Conservation (phyloP, 2,797 vertebrate genomes). For the Dallia pectoralis region DNA sequence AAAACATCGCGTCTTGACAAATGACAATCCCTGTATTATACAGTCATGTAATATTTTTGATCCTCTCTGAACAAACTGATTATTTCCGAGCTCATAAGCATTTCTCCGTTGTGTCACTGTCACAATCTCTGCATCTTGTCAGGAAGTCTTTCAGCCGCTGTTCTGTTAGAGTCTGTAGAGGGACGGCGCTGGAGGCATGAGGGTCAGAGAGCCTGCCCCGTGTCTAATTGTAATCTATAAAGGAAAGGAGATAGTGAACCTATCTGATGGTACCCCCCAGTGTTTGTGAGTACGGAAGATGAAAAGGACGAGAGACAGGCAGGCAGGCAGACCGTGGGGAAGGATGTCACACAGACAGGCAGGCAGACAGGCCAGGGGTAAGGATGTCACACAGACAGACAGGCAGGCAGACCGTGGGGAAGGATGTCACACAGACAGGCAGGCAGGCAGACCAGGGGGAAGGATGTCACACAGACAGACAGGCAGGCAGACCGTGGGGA, state of each 20-base stretch:
- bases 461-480: too few relatives aligned
- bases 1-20: too few relatives aligned
- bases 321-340: neutral
- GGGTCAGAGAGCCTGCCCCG: constrained; percentile 21
- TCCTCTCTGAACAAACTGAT: constrained; percentile 47
- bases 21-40: neutral
- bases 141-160: too few relatives aligned
- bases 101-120: constrained; percentile 48
- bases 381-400: neutral
- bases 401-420: constrained; percentile 29
- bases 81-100: constrained; percentile 61
- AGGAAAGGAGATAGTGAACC: constrained; percentile 33
- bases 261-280: constrained; percentile 19
- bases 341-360: constrained; percentile 20
- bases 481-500: constrained; percentile 20
- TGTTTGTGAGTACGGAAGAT: constrained; percentile 46
- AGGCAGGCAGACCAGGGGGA: constrained; percentile 10
- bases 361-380: neutral
- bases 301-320: constrained; percentile 18
- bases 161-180: neutral
- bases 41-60: constrained; percentile 13
- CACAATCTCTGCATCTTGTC: neutral
- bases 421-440: constrained; percentile 33
- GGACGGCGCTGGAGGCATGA: constrained; percentile 11
- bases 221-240: constrained; percentile 47